Percentiles rank a stretch among this genome's conserved stretches.
These are phyloP conservation scores for Neodon shergylaensis DNA, from an alignment of 2,113 vertebrate species.

Conservation along the genomic window DNA sequence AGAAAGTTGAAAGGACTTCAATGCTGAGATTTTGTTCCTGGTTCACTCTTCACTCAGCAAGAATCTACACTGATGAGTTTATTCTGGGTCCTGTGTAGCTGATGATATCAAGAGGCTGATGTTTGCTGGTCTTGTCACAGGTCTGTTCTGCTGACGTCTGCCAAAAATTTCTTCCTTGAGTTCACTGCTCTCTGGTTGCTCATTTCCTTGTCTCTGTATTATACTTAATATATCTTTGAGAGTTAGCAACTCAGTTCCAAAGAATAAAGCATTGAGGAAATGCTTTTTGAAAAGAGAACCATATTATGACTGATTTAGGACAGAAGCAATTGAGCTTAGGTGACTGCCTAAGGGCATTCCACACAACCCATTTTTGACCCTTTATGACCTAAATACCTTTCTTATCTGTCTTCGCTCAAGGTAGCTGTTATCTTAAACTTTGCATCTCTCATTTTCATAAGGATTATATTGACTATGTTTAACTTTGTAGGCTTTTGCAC, in stretches of 20 bases:
- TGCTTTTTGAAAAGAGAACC: not conserved
- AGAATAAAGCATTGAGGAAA: not conserved
- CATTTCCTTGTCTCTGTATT: slow-evolving; percentile 33
- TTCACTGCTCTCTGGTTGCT: not conserved
- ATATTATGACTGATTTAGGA: not conserved
- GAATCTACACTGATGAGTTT: slow-evolving; percentile 2
- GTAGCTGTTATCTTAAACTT: not conserved
- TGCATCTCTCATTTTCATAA: slow-evolving; percentile 1
- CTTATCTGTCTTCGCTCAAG: not conserved
- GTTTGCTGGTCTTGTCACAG: not conserved
- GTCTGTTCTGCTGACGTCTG: not conserved
- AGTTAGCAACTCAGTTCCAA: not conserved
- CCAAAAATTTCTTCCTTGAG: not conserved
- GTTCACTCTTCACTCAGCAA: slow-evolving; percentile 24
- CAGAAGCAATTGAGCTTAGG: not conserved
- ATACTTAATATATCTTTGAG: not conserved
- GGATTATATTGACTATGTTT: not conserved
- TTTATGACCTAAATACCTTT: not conserved
- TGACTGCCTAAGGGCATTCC: not conserved
- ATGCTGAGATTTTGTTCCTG: not conserved
- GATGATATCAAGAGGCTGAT: not conserved
- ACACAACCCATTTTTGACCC: no score
- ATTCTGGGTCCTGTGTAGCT: not conserved
- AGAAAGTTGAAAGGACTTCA: not conserved
- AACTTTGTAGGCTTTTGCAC: not conserved